Evolutionary conservation across 2,888 invertebrate species (phyloP).

Genomic region (Oscheius sp.): DNA sequence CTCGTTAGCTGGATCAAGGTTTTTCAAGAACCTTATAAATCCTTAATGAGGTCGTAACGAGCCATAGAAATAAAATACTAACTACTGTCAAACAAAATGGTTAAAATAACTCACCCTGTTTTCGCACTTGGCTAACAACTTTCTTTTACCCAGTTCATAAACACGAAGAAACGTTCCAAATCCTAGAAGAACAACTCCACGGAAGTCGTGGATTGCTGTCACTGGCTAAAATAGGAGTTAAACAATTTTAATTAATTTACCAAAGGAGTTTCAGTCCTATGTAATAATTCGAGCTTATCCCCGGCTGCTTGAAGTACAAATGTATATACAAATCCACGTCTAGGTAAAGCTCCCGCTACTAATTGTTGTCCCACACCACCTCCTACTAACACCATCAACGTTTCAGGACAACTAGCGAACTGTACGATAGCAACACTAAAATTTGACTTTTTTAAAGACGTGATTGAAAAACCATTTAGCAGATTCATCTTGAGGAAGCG

Average conservation of each 20-base stretch:
- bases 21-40: too few relatives aligned
- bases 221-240: conserved; percentile 58
- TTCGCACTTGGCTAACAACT: conserved; percentile 94
- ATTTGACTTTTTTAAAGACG: conserved; percentile 34
- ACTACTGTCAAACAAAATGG: background rate
- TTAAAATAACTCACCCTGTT: conserved; percentile 78
- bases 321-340: conserved; percentile 69
- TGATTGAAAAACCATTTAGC: conserved; percentile 80
- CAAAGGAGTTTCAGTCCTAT: conserved; percentile 79
- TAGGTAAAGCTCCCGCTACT: conserved; percentile 76
- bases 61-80: background rate
- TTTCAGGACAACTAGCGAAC: conserved; percentile 79
- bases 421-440: conserved; percentile 79
- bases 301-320: conserved; percentile 75
- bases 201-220: conserved; percentile 86
- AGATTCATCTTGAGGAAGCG: conserved; percentile 93
- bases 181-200: conserved; percentile 89
- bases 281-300: conserved; percentile 86
- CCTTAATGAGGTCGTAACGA: background rate
- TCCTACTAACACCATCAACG: conserved; percentile 82
- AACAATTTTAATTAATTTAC: conserved; percentile 33
- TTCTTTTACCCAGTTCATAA: conserved; percentile 96
- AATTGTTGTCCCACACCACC: conserved; percentile 88
- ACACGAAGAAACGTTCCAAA: conserved; percentile 89
- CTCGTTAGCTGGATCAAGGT: too few relatives aligned